Evolutionary conservation across 2,797 vertebrate species (phyloP).

Genomic region (Simalia tracyae): DNA sequence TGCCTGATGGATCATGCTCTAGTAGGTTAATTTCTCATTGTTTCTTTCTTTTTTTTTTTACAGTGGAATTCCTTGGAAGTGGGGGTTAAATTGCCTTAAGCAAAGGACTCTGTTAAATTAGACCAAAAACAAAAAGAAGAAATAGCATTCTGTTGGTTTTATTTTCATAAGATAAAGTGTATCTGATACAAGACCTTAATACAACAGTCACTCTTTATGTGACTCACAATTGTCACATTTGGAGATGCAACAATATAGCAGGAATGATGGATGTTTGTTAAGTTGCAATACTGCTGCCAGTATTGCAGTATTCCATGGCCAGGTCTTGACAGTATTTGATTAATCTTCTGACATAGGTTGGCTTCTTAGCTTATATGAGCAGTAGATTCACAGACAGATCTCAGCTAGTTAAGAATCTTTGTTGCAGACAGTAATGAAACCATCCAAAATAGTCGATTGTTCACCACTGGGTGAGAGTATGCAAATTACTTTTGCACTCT

Average conservation of each 20-base stretch:
- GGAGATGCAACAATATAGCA: conserved; percentile 24
- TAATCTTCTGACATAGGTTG: background rate
- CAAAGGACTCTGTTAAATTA: background rate
- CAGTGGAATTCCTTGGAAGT: background rate
- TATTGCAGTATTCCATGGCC: background rate
- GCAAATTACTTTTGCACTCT: background rate
- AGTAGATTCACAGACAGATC: background rate
- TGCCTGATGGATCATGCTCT: conserved; percentile 92
- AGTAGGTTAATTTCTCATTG: conserved; percentile 77
- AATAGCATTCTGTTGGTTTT: conserved; percentile 46
- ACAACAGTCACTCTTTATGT: conserved; percentile 13
- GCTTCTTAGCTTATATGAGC: background rate
- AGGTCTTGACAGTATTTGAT: background rate
- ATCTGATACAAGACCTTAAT: background rate
- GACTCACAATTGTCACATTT: conserved; percentile 44
- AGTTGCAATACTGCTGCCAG: background rate
- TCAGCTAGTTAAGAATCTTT: background rate
- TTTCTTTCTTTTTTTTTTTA: background rate
- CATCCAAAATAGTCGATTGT: background rate
- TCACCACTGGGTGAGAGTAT: background rate
- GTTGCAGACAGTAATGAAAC: background rate
- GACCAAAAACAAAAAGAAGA: conserved; percentile 23
- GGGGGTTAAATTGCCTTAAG: background rate
- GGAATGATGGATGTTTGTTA: background rate
- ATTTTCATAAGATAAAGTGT: background rate